Evolutionary conservation across 1,140 invertebrate genomes (phyloP), one percentile per base, ranked within the genome.

Genomic region (Antheraea pernyi): DNA sequence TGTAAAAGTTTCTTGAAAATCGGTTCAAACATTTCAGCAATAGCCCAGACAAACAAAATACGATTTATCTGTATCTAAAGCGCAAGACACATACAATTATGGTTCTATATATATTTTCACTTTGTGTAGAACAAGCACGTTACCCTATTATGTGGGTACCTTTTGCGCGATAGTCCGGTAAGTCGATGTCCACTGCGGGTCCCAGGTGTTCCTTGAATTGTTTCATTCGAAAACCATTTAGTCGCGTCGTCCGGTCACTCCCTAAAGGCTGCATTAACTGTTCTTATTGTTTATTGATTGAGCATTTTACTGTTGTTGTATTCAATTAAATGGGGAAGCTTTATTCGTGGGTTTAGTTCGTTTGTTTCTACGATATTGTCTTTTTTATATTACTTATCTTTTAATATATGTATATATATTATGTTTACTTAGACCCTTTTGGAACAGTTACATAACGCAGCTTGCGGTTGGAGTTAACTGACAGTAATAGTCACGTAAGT

Each of bases 211-310:
- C 70, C 62, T 64, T 62, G 69, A 74, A 82, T 79, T 78, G 80
- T 80, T 82, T 79, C 74, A 68, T 61, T 77, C 74, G 69, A 77
- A 77, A 80, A 82, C 82, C 83, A 83, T 87, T 87, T 84, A 83
- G 81, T 79, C 63, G 67, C 53, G 64, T 67, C 69, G 71, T 71
- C 67, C 76, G 74, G 70, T 71, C 69, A 71, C 65, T 78, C 81
- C 80, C 78, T 74, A 61, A 72, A 78, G 79, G 75, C 37, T 69
- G 30, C 39, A 67, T 67, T 73, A 70, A 70, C 46, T 53, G 78
- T 81, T 78, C 72, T 66, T 65, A 65, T 76, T 71, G 53, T 78
- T 78, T 79, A 74, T 76, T 74, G 71, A 46, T 70, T 59, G 48
- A 7, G 59, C 19, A 16, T 58, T 64, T 66, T 59, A 65, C 36